Percentiles rank a stretch among this genome's conserved stretches.
Conservation (phyloP, 2,113 vertebrate genomes). For the Alethe diademata region DNA sequence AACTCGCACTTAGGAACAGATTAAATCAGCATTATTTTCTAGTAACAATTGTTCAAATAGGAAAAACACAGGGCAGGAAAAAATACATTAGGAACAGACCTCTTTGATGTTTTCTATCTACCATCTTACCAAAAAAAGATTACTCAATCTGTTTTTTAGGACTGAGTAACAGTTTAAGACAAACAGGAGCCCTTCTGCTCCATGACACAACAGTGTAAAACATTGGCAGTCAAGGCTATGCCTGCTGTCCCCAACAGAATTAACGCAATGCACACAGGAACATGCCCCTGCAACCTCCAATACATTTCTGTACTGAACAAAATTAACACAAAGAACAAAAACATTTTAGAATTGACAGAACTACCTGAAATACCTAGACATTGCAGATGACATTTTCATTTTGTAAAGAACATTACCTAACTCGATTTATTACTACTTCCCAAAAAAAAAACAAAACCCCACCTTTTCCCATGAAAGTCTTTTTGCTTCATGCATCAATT, state of each 20-base stretch:
- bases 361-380: background rate
- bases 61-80: background rate
- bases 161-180: background rate
- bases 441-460: accelerated
- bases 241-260: background rate
- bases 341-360: background rate
- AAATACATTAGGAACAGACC: background rate
- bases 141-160: background rate
- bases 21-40: background rate
- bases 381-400: background rate
- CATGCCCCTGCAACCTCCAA: background rate
- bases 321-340: background rate
- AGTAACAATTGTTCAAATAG: background rate
- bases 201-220: background rate
- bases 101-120: background rate
- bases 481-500: background rate
- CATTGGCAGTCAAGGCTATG: background rate
- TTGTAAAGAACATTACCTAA: background rate
- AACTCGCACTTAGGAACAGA: background rate
- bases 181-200: background rate
- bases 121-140: background rate
- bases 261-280: background rate
- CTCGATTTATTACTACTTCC: background rate
- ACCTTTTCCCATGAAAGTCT: accelerated
- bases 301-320: background rate